Base-by-base conservation (phyloP, 1,140 invertebrate genomes). In the Contarinia nasturtii region DNA sequence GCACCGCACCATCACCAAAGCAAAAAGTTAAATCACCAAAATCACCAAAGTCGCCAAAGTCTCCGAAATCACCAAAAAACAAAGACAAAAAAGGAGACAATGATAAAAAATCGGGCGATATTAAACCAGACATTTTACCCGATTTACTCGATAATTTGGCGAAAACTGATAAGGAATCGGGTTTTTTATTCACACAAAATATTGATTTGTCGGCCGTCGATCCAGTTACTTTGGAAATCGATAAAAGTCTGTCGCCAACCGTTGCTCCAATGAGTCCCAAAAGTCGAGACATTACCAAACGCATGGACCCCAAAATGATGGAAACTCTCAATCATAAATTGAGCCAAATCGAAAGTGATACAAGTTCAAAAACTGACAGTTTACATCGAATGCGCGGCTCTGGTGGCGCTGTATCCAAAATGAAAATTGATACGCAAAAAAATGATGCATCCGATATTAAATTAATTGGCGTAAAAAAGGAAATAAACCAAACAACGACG, bases 331-430 rank as follows among this genome's bases (percentile, higher is more conserved):
- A 76, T 59, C 77, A 74, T n/a, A 79, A 79, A 65, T 58, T 79
- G 3, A 78, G 75, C 55, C 76, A 77, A 60, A 79, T 79, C 42
- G 76, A 79, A 63, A 78, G 75, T 51, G 76, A 79, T 58, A 77
- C 76, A 2, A 77, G 75, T 54, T 77, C 75, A 1, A 71, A 75
- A 57, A 78, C 75, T 2, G 75, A 79, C 48, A 77, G 75, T 54
- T 66, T 76, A 51, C 71, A 73, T 52, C 73, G 75, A 46, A 70
- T 75, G 40, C 27, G 27, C 27, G 27, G 27, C 27, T 27, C 27
- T 27, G 27, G 27, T 10, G 27, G 51, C 63, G 59, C 37, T 45
- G 50, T 38, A 49, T 47, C 14, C 19, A 33, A 65, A 70, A 49
- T 52, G 69, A 11, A 67, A 72, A 53, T 73, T 71, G 48, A 68